Evolutionary conservation across 2,888 invertebrate genomes (phyloP), one percentile per base, ranked within the genome.

Genomic region (Tachystola acroxantha): DNA sequence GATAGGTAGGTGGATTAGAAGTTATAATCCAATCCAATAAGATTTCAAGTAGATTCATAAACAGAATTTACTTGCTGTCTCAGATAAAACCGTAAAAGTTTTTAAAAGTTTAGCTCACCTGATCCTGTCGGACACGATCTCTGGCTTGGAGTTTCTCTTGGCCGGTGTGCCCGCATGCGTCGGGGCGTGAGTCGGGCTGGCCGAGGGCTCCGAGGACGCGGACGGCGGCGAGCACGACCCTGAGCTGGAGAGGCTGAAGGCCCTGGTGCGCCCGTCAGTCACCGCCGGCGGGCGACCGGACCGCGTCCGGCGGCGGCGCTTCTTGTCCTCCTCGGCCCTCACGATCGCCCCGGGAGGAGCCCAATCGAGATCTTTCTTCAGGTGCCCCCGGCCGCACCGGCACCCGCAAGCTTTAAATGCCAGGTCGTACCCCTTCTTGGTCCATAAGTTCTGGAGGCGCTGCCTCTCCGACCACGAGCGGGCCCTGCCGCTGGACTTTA

Each of bases 341-440:
- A 90, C 88, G 7, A 89, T 88, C 25, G 90, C 88, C 22, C 90
- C 90, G 24, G 94, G 92, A 36, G 95, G 92, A 64, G 92, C 89
- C 95, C 97, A 98, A 71, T 98, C 96, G 34, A 97, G 88, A 81
- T 98, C 98, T 78, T 98, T 98, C 66, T 96, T 94, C 55, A 98
- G 79, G 65, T 97, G 97, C 4, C 98, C 98, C 19, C 96, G 90
- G 2, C 95, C 95, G 80, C 98, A 98, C 47, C 94, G 93, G 84
- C 98, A 98, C 26, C 94, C 94, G 86, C 98, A 98, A 5, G 96
- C 96, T 64, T 97, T 97, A 81, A 94, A 97, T 5, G 97, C 97
- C 71, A 98, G 80, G 79, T 98, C 98, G 86, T 98, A 98, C 36
- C 98, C 98, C 78, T 97, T 97, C 81, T 98, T 98, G 38, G 97